Conservation (phyloP, 2,113 vertebrate genomes). For the Arothron firmamentum region DNA sequence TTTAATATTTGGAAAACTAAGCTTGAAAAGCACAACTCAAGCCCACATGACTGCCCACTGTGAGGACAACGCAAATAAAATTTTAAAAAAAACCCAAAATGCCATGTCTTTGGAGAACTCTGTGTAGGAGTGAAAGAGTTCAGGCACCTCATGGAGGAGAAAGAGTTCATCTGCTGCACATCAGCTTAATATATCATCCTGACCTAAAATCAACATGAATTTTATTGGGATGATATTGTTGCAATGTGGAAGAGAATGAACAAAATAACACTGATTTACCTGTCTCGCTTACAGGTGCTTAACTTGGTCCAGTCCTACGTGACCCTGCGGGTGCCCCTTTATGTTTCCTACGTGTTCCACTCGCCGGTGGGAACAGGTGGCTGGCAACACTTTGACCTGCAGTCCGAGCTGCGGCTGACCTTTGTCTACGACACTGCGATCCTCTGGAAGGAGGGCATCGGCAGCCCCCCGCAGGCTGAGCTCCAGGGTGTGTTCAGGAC, state of each 20-base stretch:
- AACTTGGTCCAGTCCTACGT: conserved; percentile 95
- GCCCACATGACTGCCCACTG: conserved; percentile 19
- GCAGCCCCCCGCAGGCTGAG: conserved; percentile 88
- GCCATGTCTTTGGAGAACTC: conserved; percentile 28
- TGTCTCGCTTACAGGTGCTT: conserved; percentile 75
- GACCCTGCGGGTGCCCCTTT: conserved; percentile 88
- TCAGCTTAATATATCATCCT: conserved; percentile 34
- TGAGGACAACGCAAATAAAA: neutral
- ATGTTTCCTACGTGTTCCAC: conserved; percentile 92
- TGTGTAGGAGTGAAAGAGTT: conserved; percentile 48
- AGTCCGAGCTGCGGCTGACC: conserved; percentile 89
- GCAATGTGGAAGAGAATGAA: no score
- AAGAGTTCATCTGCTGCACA: conserved; percentile 34
- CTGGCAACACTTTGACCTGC: conserved; percentile 95
- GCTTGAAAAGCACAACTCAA: conserved; percentile 1
- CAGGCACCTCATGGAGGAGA: conserved; percentile 43
- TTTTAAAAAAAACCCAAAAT: conserved; percentile 1
- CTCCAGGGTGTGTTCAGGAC: conserved; percentile 78
- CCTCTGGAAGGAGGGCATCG: conserved; percentile 89
- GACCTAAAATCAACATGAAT: conserved; percentile 14
- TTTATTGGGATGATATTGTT: neutral
- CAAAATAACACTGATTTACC: neutral
- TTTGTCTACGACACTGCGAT: conserved; percentile 98
- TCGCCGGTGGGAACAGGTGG: conserved; percentile 84
- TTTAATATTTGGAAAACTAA: neutral